Base-by-base conservation (phyloP, 2,797 vertebrate species). In the Spinus olivaceus region DNA sequence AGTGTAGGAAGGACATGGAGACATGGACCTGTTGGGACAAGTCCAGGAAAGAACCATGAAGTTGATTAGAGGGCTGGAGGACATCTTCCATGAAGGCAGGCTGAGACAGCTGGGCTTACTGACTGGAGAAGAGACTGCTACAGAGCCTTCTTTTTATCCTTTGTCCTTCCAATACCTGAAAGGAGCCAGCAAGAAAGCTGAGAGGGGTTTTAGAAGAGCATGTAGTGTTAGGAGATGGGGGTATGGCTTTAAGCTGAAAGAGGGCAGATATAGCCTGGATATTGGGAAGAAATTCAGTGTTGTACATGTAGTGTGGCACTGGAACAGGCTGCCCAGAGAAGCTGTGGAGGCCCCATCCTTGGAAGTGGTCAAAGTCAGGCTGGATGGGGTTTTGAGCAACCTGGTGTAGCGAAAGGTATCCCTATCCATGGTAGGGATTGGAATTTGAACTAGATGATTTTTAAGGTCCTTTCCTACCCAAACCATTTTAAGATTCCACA, bases 291-390 rank as follows among this genome's bases (percentile, higher is more conserved):
- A 51, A 41, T 33, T 24, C 3, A 28, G 28, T 35, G 11, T 11
- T 51, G 15, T 41, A n/a, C 3, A 3, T 8, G 28, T 49, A 32
- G 14, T 39, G 13, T 46, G 25, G 5, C 37, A 41, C 11, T 57
- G 25, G 13, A 57, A 46, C 18, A 35, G 8, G 3, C 5, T 91
- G 10, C 6, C 30, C 22, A 51, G 77, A 53, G 33, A 59, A 64
- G 27, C 0, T 47, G 5, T 37, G 10, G 12, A 47, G 2, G 5
- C 3, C 3, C 12, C 10, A 6, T 30, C 13, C 17, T 22, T 39
- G 23, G 37, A 46, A 19, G 33, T 23, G 7, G 35, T 35, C 35
- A 35, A 47, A 53, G 33, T 8, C 33, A 41, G 30, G 12, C 6
- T 59, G 32, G 9, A 41, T 16, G 4, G 17, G 19, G 5, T 14